Base-by-base conservation (phyloP, 2,797 vertebrate species). In the Pseudocheirus occidentalis region DNA sequence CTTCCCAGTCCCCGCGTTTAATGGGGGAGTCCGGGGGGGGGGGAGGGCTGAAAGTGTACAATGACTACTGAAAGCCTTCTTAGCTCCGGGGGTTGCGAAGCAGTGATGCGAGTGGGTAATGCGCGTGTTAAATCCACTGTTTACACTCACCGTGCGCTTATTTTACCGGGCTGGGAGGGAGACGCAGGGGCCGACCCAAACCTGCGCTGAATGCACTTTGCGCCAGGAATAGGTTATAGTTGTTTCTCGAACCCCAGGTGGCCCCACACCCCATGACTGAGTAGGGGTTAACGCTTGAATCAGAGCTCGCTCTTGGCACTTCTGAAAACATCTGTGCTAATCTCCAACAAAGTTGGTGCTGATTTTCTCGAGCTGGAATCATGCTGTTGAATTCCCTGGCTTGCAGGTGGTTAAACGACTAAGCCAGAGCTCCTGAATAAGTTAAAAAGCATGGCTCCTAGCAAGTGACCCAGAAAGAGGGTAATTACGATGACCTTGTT, bases 401-500 rank as follows among this genome's bases (percentile, higher is more conserved):
- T 73, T 50, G 73, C 40, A 87, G 73, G 73, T 87, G 73, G 73
- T 50, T 87, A 87, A 87, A 46, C 73, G 50, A 28, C 73, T 87
- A 87, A 87, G 73, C 73, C 40, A 9, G 40, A 87, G 40, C 10
- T 40, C 73, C 73, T 87, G 40, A 46, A 24, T 81, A 46, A 81
- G 73, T 81, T 27, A 81, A 46, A 81, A 81, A 81, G 40, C 40
- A 87, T 50, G 73, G 40, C 73, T 50, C 73, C 40, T 27, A 50
- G 40, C 40, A 46, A 87, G 73, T 87, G 40, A 87, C 40, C 73
- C 73, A 87, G 73, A 87, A 87, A 50, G 40, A 87, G 73, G 73
- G 73, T 87, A 87, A 87, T 87, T 87, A 87, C 73, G 40, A 87
- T 87, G 73, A 87, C 73, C 73, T 81, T 81, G 40, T 87, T 87